Percentiles rank a stretch among this genome's conserved stretches.
Conservation (phyloP, 2,888 invertebrate genomes). For the Minunthozetes semirufus region DNA sequence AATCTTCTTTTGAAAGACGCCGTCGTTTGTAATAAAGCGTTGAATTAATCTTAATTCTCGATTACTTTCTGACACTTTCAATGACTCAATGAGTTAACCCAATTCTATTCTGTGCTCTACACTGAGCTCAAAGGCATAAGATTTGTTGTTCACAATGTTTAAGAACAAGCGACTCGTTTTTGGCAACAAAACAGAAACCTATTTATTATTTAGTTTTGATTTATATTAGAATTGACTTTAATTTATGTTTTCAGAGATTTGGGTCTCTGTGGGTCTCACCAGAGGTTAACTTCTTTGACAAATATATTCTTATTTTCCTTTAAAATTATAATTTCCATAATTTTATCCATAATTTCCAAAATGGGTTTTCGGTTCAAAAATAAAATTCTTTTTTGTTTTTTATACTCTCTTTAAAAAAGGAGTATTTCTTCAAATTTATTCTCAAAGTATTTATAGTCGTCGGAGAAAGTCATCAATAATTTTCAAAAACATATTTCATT, state of each 20-base stretch:
- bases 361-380: too few relatives aligned
- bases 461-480: constrained; percentile 2
- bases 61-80: neutral
- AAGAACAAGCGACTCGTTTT: neutral
- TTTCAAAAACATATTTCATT: neutral
- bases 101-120: too few relatives aligned
- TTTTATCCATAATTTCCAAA: too few relatives aligned
- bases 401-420: neutral
- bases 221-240: constrained; percentile 1
- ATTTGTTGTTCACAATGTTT: neutral
- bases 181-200: neutral
- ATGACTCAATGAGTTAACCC: neutral
- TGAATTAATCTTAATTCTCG: constrained; percentile 2
- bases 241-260: neutral
- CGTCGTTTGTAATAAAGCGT: neutral
- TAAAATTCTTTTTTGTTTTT: neutral
- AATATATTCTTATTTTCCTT: too few relatives aligned
- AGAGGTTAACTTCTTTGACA: neutral
- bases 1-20: too few relatives aligned
- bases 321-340: too few relatives aligned
- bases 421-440: neutral
- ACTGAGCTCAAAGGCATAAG: too few relatives aligned
- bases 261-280: neutral
- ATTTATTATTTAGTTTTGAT: constrained; percentile 12
- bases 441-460: neutral